Evolutionary conservation across 2,888 invertebrate genomes (phyloP).

Genomic region (Apamea anceps): DNA sequence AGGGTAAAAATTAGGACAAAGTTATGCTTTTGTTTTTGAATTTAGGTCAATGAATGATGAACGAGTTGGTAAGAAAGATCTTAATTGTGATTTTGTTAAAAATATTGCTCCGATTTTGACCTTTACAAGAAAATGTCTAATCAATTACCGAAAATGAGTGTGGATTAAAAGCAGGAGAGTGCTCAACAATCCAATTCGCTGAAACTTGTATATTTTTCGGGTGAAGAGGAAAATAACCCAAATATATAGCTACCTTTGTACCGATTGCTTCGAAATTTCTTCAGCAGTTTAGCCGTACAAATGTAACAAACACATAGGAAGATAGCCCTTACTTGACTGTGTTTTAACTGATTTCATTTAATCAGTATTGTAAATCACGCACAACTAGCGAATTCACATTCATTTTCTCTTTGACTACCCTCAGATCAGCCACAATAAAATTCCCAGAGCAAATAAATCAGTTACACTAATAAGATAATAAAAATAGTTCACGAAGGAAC

Average conservation of each 20-base stretch:
- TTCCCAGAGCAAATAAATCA: constrained; percentile 7
- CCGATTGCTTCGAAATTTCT: background rate
- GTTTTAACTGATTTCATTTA: background rate
- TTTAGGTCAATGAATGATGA: background rate
- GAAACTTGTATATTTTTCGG: background rate
- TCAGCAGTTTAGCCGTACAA: background rate
- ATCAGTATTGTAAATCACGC: background rate
- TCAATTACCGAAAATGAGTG: background rate
- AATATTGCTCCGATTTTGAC: background rate
- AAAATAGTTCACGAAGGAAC: constrained; percentile 34
- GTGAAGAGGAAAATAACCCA: background rate
- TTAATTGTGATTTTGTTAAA: background rate
- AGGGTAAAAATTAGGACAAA: constrained; percentile 48
- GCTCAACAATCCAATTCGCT: background rate
- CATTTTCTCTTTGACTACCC: background rate
- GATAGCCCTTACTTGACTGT: background rate
- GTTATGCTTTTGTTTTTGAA: constrained; percentile 24
- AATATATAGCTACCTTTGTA: background rate
- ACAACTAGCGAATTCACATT: background rate
- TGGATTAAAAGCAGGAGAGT: background rate
- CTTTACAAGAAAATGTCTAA: background rate
- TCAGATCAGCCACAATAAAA: background rate
- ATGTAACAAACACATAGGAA: background rate
- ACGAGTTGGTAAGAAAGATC: background rate
- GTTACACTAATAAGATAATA: background rate